Percentiles rank a stretch among this genome's conserved stretches.
phyloP scores from a whole-genome alignment of 2,797 vertebrate genomes.

The Melanotaenia nigrans region DNA sequence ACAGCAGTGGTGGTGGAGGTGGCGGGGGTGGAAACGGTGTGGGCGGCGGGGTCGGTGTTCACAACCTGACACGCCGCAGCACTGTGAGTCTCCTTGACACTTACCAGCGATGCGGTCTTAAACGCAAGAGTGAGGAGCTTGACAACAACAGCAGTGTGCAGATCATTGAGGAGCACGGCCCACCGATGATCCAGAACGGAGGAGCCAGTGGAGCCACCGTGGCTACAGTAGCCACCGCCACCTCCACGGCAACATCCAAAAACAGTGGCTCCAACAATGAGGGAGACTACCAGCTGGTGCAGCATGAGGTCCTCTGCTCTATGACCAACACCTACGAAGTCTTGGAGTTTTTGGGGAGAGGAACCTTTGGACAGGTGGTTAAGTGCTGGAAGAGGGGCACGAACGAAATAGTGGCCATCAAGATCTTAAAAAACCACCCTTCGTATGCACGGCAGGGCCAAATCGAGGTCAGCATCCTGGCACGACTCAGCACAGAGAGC shows the following conservation, averaged over 20 bases:
- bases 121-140: conserved; percentile 98
- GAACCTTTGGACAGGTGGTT: conserved; percentile 98
- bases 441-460: conserved; percentile 98
- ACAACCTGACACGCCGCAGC: conserved; percentile 98
- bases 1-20: conserved; percentile 72
- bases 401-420: conserved; percentile 99
- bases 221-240: conserved; percentile 90
- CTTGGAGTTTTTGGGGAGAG: conserved; percentile 95
- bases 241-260: conserved; percentile 95
- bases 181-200: conserved; percentile 93
- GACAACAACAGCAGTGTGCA: conserved; percentile 97
- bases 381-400: conserved; percentile 99
- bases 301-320: conserved; percentile 98
- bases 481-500: conserved; percentile 95
- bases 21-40: conserved; percentile 85
- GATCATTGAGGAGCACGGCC: conserved; percentile 94
- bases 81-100: conserved; percentile 98
- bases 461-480: conserved; percentile 99
- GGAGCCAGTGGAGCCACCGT: conserved; percentile 78
- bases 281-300: conserved; percentile 98
- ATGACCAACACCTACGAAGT: conserved; percentile 99
- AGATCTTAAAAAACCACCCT: conserved; percentile 98
- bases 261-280: conserved; percentile 97
- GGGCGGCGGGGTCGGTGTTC: conserved; percentile 83
- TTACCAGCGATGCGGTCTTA: conserved; percentile 99